Conservation (phyloP, 2,888 invertebrate genomes). For the Schizotus pectinicornis region DNA sequence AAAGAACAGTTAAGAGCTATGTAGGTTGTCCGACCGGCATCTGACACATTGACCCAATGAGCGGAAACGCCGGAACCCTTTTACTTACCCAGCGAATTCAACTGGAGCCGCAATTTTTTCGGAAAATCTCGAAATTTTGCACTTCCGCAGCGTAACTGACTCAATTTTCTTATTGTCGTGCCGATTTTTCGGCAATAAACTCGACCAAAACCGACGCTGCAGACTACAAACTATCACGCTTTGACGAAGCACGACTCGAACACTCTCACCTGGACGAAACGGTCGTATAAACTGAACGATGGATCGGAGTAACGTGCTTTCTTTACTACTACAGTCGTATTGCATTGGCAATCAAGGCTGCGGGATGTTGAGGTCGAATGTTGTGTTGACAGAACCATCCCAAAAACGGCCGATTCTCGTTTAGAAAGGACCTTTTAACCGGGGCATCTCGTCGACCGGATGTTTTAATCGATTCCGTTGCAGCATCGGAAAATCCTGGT, state of each 20-base stretch:
- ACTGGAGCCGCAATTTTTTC: neutral
- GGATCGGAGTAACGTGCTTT: slow-evolving; percentile 23
- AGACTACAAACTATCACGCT: slow-evolving; percentile 23
- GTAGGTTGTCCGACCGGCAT: too few relatives aligned
- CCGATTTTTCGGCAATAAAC: neutral
- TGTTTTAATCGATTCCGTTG: too few relatives aligned
- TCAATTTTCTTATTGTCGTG: neutral
- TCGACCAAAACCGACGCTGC: neutral
- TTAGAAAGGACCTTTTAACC: too few relatives aligned
- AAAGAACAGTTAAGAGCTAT: too few relatives aligned
- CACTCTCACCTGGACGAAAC: slow-evolving; percentile 29
- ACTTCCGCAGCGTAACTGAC: slow-evolving; percentile 7
- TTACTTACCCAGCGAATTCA: neutral
- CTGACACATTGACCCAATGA: too few relatives aligned
- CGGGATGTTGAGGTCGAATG: slow-evolving; percentile 25
- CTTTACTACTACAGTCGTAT: slow-evolving; percentile 15
- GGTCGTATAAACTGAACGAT: slow-evolving; percentile 20
- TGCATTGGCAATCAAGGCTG: slow-evolving; percentile 23
- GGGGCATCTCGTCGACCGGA: too few relatives aligned
- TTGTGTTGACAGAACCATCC: slow-evolving; percentile 13
- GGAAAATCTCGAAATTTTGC: slow-evolving; percentile 3
- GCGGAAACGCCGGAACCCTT: too few relatives aligned
- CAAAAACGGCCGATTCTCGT: slow-evolving; percentile 1
- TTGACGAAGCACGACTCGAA: slow-evolving; percentile 12
- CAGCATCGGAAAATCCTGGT: too few relatives aligned